Evolutionary conservation across 2,113 vertebrate genomes (phyloP).

Genomic region (Microcebus lehilahytsara): DNA sequence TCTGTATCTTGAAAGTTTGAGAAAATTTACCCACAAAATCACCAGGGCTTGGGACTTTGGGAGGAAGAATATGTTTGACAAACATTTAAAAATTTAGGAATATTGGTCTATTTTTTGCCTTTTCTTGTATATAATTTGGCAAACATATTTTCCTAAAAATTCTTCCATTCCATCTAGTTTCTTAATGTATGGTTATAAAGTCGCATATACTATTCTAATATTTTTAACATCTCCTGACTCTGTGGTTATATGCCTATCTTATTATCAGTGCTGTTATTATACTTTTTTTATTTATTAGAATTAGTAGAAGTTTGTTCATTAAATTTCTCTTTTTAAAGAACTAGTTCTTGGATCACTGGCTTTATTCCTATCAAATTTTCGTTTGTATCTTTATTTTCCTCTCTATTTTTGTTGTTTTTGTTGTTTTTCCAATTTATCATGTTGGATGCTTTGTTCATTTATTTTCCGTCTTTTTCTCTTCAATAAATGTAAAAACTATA

Average conservation of each 20-base stretch:
- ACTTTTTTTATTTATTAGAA: not conserved
- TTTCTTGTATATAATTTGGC: not conserved
- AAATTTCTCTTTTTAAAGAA: not conserved
- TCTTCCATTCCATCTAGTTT: conserved; percentile 11
- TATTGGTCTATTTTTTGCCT: not conserved
- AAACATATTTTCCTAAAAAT: conserved; percentile 14
- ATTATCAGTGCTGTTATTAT: not conserved
- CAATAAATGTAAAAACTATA: not conserved
- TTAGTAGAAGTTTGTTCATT: not conserved
- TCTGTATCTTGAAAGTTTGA: not conserved
- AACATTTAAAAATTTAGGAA: conserved; percentile 10
- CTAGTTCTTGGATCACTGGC: not conserved
- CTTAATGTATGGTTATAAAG: not conserved
- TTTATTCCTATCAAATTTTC: conserved; percentile 29
- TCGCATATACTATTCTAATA: not conserved
- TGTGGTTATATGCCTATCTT: not conserved
- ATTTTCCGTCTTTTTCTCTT: not conserved
- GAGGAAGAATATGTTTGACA: not conserved
- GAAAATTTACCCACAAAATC: conserved; percentile 19
- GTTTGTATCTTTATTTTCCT: not conserved
- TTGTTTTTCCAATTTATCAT: not conserved
- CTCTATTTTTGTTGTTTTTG: conserved; percentile 19
- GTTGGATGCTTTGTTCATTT: not conserved
- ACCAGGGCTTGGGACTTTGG: not conserved
- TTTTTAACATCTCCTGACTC: not conserved